phyloP scores from a whole-genome alignment of 2,797 vertebrate genomes.

The Sebastes cheni region DNA sequence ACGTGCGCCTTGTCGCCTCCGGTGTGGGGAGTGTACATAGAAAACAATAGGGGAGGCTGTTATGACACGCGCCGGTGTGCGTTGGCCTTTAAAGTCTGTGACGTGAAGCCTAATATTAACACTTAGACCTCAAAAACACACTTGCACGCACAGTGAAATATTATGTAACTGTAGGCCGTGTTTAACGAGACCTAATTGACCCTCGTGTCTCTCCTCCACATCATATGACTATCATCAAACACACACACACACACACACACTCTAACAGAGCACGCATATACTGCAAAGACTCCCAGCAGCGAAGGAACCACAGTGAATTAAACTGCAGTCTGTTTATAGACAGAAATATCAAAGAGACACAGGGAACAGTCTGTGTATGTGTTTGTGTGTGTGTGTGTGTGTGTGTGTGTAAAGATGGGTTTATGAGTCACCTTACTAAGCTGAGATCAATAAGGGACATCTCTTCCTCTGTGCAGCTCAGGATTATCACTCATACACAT shows the following conservation, averaged over 20 bases:
- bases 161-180: constrained; percentile 45
- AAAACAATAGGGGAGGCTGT: no score
- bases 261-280: constrained; percentile 7
- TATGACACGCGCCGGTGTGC: no score
- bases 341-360: constrained; percentile 37
- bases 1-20: no score
- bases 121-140: background rate
- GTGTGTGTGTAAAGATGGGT: constrained; percentile 10
- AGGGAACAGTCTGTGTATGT: constrained; percentile 12
- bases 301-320: background rate
- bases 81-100: background rate
- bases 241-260: background rate
- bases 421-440: constrained; percentile 64
- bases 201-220: constrained; percentile 24
- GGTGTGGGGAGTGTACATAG: no score
- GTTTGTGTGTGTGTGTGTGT: constrained; percentile 7
- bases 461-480: constrained; percentile 46
- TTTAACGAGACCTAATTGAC: constrained; percentile 33
- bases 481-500: constrained; percentile 38
- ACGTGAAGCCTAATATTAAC: background rate
- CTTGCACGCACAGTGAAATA: background rate
- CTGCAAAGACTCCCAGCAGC: background rate
- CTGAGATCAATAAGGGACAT: constrained; percentile 58
- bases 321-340: constrained; percentile 22
- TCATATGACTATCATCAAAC: constrained; percentile 59